These are phyloP conservation scores for Metopia argyrocephala DNA, from an alignment of 2,888 invertebrate species.

Conservation along the genomic window DNA sequence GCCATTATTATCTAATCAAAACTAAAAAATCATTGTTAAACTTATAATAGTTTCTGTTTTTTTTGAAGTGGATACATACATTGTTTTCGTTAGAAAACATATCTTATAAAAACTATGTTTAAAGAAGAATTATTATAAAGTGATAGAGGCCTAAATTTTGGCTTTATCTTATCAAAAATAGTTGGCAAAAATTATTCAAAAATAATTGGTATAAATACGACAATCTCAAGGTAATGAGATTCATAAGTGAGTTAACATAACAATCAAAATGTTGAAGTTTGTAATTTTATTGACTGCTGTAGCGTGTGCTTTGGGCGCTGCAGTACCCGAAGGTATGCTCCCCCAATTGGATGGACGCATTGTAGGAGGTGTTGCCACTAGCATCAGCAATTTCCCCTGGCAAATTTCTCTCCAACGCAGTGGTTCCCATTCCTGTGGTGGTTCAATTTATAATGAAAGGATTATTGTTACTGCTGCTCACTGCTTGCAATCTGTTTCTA, in stretches of 20 bases:
- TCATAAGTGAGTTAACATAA: constrained; percentile 1
- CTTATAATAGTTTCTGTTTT: too few relatives aligned
- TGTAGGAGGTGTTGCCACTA: constrained; percentile 71
- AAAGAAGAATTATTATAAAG: too few relatives aligned
- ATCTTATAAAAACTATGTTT: too few relatives aligned
- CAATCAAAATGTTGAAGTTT: constrained; percentile 64
- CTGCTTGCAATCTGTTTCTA: constrained; percentile 75
- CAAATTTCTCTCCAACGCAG: constrained; percentile 72
- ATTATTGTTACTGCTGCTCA: constrained; percentile 82
- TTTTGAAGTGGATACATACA: too few relatives aligned
- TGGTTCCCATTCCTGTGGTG: constrained; percentile 81
- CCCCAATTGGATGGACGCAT: constrained; percentile 74
- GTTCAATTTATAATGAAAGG: constrained; percentile 79
- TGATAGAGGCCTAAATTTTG: too few relatives aligned
- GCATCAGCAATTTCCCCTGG: constrained; percentile 70
- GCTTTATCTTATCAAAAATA: too few relatives aligned
- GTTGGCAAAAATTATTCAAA: neutral
- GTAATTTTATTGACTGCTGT: constrained; percentile 61
- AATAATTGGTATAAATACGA: neutral
- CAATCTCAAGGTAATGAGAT: neutral
- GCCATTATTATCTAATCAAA: too few relatives aligned
- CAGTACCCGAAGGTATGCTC: constrained; percentile 69
- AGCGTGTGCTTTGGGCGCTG: constrained; percentile 68
- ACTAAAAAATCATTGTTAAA: too few relatives aligned
- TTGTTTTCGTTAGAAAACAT: too few relatives aligned